phyloP scores from a whole-genome alignment of 2,113 vertebrate species.

The Nanger granti region DNA sequence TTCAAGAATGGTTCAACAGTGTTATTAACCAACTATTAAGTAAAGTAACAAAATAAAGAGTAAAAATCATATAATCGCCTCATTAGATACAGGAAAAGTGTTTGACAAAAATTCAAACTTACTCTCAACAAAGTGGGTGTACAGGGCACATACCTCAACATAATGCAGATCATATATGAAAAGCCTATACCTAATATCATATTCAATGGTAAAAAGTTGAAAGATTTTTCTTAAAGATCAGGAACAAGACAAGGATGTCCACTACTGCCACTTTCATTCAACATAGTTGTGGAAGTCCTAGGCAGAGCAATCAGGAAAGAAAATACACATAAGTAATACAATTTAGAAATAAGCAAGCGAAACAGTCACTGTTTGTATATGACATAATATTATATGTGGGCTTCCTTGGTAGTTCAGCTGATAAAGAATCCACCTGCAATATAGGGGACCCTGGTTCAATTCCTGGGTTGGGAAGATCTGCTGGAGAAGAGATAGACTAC shows the following conservation, averaged over 20 bases:
- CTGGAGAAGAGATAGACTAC: not conserved
- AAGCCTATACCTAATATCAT: not conserved
- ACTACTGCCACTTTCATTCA: not conserved
- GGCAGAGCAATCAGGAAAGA: not conserved
- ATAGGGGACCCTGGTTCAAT: not conserved
- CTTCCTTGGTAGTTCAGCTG: not conserved
- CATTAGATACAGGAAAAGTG: not conserved
- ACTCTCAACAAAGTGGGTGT: not conserved
- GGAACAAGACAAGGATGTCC: not conserved
- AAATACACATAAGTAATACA: not conserved
- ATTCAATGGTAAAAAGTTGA: not conserved
- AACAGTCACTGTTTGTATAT: not conserved
- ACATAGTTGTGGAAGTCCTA: not conserved
- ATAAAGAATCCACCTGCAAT: not conserved
- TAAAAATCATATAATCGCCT: not conserved
- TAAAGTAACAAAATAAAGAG: not conserved
- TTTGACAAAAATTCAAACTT: not conserved
- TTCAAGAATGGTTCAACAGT: not conserved
- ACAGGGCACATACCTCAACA: not conserved
- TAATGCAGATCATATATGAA: not conserved
- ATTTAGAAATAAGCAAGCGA: not conserved
- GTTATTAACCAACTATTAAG: not conserved
- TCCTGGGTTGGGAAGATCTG: not conserved
- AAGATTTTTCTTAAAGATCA: not conserved
- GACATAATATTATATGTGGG: not conserved